Evolutionary conservation across 2,113 vertebrate species (phyloP).

Genomic region (Cervus canadensis): DNA sequence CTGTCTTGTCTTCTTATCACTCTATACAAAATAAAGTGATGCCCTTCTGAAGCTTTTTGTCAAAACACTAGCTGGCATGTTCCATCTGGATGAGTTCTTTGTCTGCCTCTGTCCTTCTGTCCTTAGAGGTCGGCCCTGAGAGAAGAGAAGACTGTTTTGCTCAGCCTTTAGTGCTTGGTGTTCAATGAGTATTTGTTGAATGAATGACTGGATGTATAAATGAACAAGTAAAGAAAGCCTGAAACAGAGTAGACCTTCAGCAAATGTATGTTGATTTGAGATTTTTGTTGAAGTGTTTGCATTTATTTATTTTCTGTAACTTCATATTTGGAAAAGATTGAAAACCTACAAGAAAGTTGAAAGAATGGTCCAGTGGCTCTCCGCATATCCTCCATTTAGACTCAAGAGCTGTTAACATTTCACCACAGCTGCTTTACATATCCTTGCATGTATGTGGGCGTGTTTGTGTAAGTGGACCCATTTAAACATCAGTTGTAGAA

Average conservation of each 20-base stretch:
- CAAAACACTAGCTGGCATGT: neutral
- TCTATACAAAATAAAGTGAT: neutral
- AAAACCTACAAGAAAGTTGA: neutral
- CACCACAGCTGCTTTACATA: neutral
- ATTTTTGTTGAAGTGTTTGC: constrained; percentile 4
- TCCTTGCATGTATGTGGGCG: neutral
- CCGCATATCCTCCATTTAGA: neutral
- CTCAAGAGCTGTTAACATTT: neutral
- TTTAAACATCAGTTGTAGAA: neutral
- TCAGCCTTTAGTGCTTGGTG: neutral
- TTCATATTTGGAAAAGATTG: constrained; percentile 38
- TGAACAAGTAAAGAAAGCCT: neutral
- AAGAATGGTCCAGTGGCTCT: neutral
- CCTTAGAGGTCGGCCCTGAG: neutral
- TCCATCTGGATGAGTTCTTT: neutral
- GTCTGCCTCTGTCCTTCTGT: neutral
- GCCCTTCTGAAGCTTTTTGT: neutral
- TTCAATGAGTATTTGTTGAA: neutral
- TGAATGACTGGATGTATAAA: neutral
- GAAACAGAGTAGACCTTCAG: neutral
- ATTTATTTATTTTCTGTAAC: constrained; percentile 30
- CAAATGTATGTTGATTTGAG: neutral
- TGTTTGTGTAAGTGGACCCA: neutral
- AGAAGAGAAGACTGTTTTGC: neutral
- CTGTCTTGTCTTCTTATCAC: neutral